These are phyloP conservation scores for Phengaris alcon DNA, from an alignment of 2,888 invertebrate genomes.

Conservation along the genomic window DNA sequence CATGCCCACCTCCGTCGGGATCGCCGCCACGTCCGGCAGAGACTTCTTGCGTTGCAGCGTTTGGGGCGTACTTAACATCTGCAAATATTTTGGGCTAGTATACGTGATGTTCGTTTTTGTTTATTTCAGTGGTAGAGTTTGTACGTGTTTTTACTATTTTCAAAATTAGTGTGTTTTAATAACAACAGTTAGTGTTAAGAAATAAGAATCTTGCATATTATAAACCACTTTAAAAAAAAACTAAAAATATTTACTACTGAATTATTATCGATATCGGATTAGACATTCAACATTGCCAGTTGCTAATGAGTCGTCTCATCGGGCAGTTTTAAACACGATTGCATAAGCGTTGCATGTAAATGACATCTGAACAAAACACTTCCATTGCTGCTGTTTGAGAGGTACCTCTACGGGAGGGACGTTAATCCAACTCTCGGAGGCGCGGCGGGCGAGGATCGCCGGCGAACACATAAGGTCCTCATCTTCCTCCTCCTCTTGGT, in stretches of 20 bases:
- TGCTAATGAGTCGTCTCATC: too few relatives aligned
- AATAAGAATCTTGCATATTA: background rate
- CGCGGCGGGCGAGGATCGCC: constrained; percentile 90
- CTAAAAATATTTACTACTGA: background rate
- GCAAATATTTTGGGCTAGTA: constrained; percentile 39
- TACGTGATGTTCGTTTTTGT: background rate
- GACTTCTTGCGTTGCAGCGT: constrained; percentile 96
- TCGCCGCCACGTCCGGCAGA: constrained; percentile 94
- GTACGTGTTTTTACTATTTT: too few relatives aligned
- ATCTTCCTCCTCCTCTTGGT: constrained; percentile 89
- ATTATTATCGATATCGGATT: background rate
- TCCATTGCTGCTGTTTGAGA: background rate
- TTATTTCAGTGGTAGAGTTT: too few relatives aligned
- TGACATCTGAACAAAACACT: background rate
- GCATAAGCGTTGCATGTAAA: constrained; percentile 15
- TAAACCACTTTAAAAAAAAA: background rate
- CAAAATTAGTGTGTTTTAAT: too few relatives aligned
- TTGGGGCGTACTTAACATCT: constrained; percentile 89
- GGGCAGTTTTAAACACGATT: background rate
- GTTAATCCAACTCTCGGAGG: constrained; percentile 94
- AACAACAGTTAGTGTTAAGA: too few relatives aligned
- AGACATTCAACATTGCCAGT: background rate
- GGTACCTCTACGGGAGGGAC: constrained; percentile 91
- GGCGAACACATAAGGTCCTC: constrained; percentile 93
- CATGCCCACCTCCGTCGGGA: constrained; percentile 90